A percentile compares a stretch with the other conserved stretches of the same genome.
Evolutionary conservation across 2,888 invertebrate genomes (phyloP).

Genomic region (Heliconius erato): DNA sequence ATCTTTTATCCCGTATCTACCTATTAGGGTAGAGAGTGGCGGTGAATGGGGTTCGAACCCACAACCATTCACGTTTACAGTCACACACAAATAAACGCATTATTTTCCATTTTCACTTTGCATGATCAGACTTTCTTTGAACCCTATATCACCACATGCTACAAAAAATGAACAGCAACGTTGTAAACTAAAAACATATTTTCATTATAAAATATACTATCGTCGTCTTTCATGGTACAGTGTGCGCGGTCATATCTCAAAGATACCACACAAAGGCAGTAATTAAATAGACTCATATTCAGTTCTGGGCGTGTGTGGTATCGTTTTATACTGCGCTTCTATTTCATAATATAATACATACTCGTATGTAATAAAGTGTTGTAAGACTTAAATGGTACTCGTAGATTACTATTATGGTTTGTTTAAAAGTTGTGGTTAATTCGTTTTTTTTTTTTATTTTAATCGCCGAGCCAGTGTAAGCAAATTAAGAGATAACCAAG

Average conservation of each 20-base stretch:
- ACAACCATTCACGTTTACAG: no score
- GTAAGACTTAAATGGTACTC: not conserved
- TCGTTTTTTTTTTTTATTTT: not conserved
- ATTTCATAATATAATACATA: not conserved
- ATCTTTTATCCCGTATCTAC: no score
- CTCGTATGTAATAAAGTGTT: not conserved
- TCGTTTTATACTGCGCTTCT: constrained; percentile 61
- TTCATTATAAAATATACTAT: constrained; percentile 68
- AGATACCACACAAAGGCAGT: constrained; percentile 67
- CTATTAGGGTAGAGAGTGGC: no score
- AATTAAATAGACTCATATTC: constrained; percentile 84
- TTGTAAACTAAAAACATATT: constrained; percentile 46
- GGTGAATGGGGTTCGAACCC: no score
- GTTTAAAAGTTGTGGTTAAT: not conserved
- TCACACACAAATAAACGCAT: no score
- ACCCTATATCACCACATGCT: not conserved
- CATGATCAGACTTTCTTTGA: not conserved
- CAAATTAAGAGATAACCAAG: not conserved
- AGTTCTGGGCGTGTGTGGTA: constrained; percentile 68
- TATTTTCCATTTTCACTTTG: no score
- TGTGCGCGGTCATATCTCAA: constrained; percentile 61
- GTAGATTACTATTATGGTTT: not conserved
- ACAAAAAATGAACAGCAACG: not conserved
- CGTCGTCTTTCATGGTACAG: constrained; percentile 57
- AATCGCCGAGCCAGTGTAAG: not conserved